Evolutionary conservation across 2,797 vertebrate species (phyloP).

Genomic region (Amphiprion clarkii): DNA sequence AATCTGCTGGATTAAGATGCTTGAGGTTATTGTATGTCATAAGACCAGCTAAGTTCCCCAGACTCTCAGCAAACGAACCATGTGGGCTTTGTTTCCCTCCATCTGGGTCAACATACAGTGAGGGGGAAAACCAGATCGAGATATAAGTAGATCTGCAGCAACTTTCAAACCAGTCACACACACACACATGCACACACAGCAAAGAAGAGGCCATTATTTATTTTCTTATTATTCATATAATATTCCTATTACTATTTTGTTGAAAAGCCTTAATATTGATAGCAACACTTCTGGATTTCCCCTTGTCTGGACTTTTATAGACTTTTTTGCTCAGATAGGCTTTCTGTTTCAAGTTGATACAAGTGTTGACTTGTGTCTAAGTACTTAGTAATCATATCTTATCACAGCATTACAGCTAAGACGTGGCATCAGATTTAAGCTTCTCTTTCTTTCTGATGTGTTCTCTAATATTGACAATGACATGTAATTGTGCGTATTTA

Average conservation of each 20-base stretch:
- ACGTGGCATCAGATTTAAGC: no score
- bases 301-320: background rate
- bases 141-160: background rate
- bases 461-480: background rate
- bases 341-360: background rate
- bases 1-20: slow-evolving; percentile 41
- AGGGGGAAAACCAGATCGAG: background rate
- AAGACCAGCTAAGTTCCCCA: slow-evolving; percentile 28
- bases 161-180: background rate
- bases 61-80: background rate
- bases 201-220: background rate
- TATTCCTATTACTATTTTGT: background rate
- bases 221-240: no score
- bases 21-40: slow-evolving; percentile 40
- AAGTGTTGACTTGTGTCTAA: background rate
- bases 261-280: background rate
- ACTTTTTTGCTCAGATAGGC: background rate
- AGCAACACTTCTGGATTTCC: background rate
- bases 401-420: no score
- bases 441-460: background rate
- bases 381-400: no score
- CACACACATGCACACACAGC: no score
- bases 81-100: slow-evolving; percentile 20
- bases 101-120: background rate
- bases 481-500: background rate